Evolutionary conservation across 2,113 vertebrate species (phyloP).

Genomic region (Rhipidura dahli): DNA sequence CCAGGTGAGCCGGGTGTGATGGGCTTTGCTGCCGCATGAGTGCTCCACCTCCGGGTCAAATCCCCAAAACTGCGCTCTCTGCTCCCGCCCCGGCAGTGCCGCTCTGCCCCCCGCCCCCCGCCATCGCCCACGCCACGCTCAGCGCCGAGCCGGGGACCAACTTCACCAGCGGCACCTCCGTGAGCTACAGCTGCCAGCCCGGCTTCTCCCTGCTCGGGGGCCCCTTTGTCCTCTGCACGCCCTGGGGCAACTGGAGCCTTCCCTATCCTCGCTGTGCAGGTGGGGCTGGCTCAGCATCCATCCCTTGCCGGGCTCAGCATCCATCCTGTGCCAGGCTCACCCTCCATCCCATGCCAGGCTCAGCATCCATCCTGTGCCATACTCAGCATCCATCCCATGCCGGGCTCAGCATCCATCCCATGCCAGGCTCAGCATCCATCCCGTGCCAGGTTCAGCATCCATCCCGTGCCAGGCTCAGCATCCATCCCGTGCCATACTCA

Average conservation of each 20-base stretch:
- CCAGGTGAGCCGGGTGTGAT: not conserved
- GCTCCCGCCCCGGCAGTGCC: not conserved
- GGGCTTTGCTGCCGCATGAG: rapidly evolving
- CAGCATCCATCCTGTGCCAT: not conserved
- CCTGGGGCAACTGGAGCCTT: conserved; percentile 41
- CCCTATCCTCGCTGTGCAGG: conserved; percentile 51
- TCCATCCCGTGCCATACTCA: too few relatives aligned
- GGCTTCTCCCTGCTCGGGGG: conserved; percentile 35
- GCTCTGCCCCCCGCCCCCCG: not conserved
- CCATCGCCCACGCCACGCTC: not conserved
- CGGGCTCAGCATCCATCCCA: not conserved
- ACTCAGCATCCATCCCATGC: not conserved
- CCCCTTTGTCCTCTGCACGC: not conserved
- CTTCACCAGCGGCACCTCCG: not conserved
- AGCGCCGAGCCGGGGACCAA: not conserved
- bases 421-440: too few relatives aligned
- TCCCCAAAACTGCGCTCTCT: not conserved
- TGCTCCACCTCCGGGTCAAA: rapidly evolving
- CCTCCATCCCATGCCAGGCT: not conserved
- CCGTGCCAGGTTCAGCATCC: too few relatives aligned
- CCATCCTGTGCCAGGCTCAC: not conserved
- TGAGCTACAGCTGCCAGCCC: conserved; percentile 46
- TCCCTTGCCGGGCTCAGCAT: not conserved
- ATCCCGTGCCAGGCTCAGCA: too few relatives aligned
- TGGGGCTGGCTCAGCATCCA: not conserved